These are phyloP conservation scores for Agrochola lota DNA, from an alignment of 2,888 invertebrate genomes.

Conservation along the genomic window DNA sequence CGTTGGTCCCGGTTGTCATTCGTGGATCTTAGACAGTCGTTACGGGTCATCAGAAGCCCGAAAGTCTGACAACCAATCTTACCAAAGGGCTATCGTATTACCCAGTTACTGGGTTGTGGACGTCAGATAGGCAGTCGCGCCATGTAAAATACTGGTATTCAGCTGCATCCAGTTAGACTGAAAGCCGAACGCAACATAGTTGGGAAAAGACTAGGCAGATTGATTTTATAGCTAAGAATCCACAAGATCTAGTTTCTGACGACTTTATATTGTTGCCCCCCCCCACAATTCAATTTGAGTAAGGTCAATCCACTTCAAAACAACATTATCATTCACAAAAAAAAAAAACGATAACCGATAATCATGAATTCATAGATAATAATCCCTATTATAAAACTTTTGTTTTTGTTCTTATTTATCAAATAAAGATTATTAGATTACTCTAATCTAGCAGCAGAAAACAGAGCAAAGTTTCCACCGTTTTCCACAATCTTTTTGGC, in stretches of 20 bases:
- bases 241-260: neutral
- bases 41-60: too few species aligned
- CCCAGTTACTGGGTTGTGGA: too few species aligned
- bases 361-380: neutral
- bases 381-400: neutral
- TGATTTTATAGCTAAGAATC: neutral
- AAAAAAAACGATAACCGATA: conserved; percentile 1
- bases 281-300: neutral
- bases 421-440: neutral
- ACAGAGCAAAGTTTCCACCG: neutral
- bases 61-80: too few species aligned
- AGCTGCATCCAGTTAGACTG: too few species aligned
- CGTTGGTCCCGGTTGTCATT: too few species aligned
- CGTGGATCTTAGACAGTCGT: too few species aligned
- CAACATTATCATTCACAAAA: conserved; percentile 6
- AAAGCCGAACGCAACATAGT: too few species aligned
- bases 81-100: too few species aligned
- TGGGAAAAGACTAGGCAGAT: too few species aligned
- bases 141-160: too few species aligned
- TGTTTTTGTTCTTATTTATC: neutral
- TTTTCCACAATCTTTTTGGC: neutral
- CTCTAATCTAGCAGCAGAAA: neutral
- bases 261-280: neutral
- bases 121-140: too few species aligned
- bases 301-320: neutral